Base-by-base conservation (phyloP, 2,888 invertebrate genomes). In the Polydrusus cervinus region DNA sequence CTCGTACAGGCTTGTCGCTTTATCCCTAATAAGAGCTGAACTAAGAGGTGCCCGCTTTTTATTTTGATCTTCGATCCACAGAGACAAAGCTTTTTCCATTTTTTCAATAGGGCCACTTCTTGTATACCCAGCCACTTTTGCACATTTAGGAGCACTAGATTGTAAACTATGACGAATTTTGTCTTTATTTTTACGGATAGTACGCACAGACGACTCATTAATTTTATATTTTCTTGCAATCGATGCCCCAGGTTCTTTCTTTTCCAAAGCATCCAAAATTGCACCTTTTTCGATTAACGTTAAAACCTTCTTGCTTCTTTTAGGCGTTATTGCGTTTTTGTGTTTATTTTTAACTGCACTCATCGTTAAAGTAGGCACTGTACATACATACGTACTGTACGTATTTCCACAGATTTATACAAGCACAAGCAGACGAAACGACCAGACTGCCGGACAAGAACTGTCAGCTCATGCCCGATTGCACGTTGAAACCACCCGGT, bases 31-130 rank as follows among this genome's bases (percentile, higher is more conserved):
- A 40, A 65, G 47, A 71, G 43, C 45, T 40, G 38, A 60, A 49
- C 57, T 64, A 60, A 71, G 57, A 64, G 61, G 70, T 47, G 57
- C 30, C 25, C 64, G 20, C 20, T 47, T 51, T 53, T 51, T 11
- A 51, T 67, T 67, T 67, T 51, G 53, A 67, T 67, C 51, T 67
- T 67, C 53, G 67, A 53, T 67, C 67, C 67, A 67, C 67, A 67
- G 53, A 67, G 45, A 53, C 67, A 67, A 67, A 67, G 67, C 53
- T 67, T 67, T 67, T 53, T 64, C 64, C 43, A 64, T 64, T 64
- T 64, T 64, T 30, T 67, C 67, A 53, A 53, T 18, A 38, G 53
- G 38, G n/a, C 67, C 51, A 67, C 53, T 67, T 67, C 67, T 67
- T 16, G 67, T 30, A 67, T 67, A 53, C 34, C 51, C 38, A 53